Evolutionary conservation across 2,113 vertebrate species (phyloP).

Genomic region (Microtus pennsylvanicus): DNA sequence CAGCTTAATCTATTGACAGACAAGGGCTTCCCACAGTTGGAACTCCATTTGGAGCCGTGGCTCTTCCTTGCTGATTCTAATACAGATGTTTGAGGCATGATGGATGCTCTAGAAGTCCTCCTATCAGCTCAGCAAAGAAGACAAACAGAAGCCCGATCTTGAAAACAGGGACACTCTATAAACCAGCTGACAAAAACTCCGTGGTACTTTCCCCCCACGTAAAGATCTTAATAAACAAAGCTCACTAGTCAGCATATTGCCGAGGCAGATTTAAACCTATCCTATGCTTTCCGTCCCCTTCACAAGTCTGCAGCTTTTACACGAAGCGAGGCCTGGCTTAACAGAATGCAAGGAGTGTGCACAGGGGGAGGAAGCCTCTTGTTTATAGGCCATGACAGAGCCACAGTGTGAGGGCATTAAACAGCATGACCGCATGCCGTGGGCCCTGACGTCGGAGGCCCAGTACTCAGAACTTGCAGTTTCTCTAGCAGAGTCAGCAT

Average conservation of each 20-base stretch:
- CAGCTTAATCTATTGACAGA: conserved; percentile 75
- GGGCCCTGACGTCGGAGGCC: neutral
- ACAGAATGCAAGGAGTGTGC: conserved; percentile 7
- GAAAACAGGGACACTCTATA: conserved; percentile 58
- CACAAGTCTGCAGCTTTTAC: conserved; percentile 56
- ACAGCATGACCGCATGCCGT: accelerated
- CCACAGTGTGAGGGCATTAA: neutral
- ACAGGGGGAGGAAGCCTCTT: neutral
- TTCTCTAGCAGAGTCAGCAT: neutral
- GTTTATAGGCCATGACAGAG: neutral
- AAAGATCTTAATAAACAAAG: conserved; percentile 76
- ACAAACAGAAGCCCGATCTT: conserved; percentile 69
- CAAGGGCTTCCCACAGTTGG: conserved; percentile 61
- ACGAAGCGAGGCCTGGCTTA: conserved; percentile 58
- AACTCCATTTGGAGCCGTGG: conserved; percentile 66
- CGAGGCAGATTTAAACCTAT: conserved; percentile 58
- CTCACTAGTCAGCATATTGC: conserved; percentile 71
- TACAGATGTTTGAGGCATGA: conserved; percentile 77
- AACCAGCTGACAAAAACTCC: conserved; percentile 73
- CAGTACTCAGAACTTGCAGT: neutral
- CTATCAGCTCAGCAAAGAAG: conserved; percentile 72
- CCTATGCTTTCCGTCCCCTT: conserved; percentile 39
- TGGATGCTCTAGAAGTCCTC: conserved; percentile 56
- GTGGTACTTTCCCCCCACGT: conserved; percentile 62
- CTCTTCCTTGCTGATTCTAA: conserved; percentile 69